Evolutionary conservation across 1,140 invertebrate species (phyloP).

Genomic region (Mamestra configurata): DNA sequence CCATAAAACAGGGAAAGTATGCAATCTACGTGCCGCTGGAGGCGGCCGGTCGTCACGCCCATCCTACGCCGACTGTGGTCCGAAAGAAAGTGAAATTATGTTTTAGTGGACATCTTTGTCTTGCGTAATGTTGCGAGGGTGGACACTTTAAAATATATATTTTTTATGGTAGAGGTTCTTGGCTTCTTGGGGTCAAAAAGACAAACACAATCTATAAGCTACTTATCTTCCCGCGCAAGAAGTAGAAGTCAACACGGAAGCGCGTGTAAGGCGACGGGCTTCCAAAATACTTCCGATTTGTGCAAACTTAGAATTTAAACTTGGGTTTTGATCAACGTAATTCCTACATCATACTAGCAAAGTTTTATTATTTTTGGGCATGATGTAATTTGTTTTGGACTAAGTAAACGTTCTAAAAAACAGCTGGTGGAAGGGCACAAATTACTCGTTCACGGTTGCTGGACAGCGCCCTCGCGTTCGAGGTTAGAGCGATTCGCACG

Average conservation of each 20-base stretch:
- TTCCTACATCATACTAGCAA: background rate
- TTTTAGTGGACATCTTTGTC: constrained; percentile 41
- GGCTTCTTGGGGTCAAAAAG: background rate
- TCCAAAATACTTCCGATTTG: background rate
- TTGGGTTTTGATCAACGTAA: background rate
- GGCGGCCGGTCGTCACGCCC: constrained; percentile 77
- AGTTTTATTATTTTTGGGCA: background rate
- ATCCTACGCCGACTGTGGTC: constrained; percentile 66
- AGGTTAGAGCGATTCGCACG: constrained; percentile 56
- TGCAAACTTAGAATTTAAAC: background rate
- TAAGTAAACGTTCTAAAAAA: background rate
- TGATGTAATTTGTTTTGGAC: background rate
- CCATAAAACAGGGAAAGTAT: constrained; percentile 86
- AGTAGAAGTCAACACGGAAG: background rate
- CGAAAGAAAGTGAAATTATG: constrained; percentile 78
- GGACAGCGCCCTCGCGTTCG: constrained; percentile 56
- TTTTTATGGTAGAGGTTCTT: background rate
- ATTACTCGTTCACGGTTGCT: constrained; percentile 61
- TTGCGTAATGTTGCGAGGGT: constrained; percentile 31
- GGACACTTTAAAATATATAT: background rate
- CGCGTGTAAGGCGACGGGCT: background rate
- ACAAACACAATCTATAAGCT: constrained; percentile 6
- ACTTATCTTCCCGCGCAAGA: background rate
- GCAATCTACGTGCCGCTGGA: constrained; percentile 70
- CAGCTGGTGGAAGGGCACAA: constrained; percentile 58